phyloP scores from a whole-genome alignment of 1,140 invertebrate genomes.

The Apis mellifera region Amel_HAv3.1 CM009937.2:5808501-5809000 shows the following conservation, averaged over 20 bases:
- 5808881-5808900: constrained; percentile 22
- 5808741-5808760: neutral
- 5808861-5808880: constrained; percentile 44
- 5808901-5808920: constrained; percentile 49
- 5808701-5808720: too few relatives aligned
- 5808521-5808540: too few relatives aligned
- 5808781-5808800: neutral
- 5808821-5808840: constrained; percentile 40
- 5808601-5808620: too few relatives aligned
- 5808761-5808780: neutral
- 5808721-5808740: too few relatives aligned
- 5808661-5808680: too few relatives aligned
- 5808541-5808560: too few relatives aligned
- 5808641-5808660: too few relatives aligned
- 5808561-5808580: too few relatives aligned
- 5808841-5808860: constrained; percentile 24
- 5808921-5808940: constrained; percentile 45
- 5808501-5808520: too few relatives aligned
- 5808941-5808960: constrained; percentile 48
- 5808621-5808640: too few relatives aligned
- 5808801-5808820: neutral
- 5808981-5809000: constrained; percentile 55
- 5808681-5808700: too few relatives aligned
- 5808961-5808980: constrained; percentile 27
- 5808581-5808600: too few relatives aligned